Evolutionary conservation across 1,140 invertebrate genomes (phyloP).

Genomic region (Formica exsecta): DNA sequence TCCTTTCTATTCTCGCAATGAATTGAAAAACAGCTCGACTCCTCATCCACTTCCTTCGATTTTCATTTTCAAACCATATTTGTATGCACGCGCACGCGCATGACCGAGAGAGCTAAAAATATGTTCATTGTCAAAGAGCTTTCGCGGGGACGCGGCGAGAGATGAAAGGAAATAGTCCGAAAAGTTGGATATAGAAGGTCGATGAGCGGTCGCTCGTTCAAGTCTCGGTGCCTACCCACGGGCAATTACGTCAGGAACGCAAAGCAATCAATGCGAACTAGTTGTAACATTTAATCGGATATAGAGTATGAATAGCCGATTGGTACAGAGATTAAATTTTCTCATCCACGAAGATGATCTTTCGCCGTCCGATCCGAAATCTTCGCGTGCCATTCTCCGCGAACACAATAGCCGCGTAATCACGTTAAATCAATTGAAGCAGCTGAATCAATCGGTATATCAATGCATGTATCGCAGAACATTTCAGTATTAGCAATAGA

Average conservation of each 20-base stretch:
- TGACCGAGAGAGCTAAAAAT: neutral
- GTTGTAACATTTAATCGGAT: conserved; percentile 49
- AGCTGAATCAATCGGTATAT: neutral
- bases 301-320: conserved; percentile 24
- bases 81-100: neutral
- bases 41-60: neutral
- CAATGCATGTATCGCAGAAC: neutral
- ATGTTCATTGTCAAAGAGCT: conserved; percentile 21
- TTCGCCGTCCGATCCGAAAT: neutral
- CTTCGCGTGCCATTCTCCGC: conserved; percentile 20
- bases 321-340: conserved; percentile 27
- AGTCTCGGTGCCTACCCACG: neutral
- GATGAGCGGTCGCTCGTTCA: neutral
- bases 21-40: neutral
- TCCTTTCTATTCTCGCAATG: neutral
- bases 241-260: conserved; percentile 23
- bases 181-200: conserved; percentile 26
- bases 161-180: conserved; percentile 2
- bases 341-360: conserved; percentile 28
- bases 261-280: conserved; percentile 17
- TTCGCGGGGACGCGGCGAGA: neutral
- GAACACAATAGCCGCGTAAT: conserved; percentile 32
- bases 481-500: neutral
- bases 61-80: conserved; percentile 40
- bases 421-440: conserved; percentile 21